A percentile compares a stretch with the other conserved stretches of the same genome.
phyloP scores from a whole-genome alignment of 1,140 invertebrate genomes.

The Bombyx mandarina region DNA sequence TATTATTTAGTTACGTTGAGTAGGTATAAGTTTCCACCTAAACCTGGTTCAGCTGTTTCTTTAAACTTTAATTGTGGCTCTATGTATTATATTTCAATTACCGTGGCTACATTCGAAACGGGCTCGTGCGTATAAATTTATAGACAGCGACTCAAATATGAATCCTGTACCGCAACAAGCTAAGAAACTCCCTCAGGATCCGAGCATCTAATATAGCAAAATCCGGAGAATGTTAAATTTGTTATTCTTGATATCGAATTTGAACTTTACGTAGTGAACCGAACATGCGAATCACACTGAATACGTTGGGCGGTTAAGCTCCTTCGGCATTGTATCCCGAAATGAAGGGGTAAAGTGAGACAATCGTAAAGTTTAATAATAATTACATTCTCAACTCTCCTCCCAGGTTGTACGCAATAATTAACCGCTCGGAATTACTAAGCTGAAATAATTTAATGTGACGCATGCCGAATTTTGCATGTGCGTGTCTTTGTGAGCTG shows the following conservation, averaged over 20 bases:
- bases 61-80: no score
- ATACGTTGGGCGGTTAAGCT: no score
- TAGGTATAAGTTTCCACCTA: no score
- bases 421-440: slow-evolving; percentile 70
- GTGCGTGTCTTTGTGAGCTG: no score
- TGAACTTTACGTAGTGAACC: no score
- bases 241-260: no score
- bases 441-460: slow-evolving; percentile 70
- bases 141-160: slow-evolving; percentile 58
- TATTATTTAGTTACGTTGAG: no score
- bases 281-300: no score
- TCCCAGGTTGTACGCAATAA: slow-evolving; percentile 66
- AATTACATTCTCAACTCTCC: slow-evolving; percentile 70
- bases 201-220: slow-evolving; percentile 30
- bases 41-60: no score
- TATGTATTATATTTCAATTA: slow-evolving; percentile 16
- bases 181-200: slow-evolving; percentile 66
- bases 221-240: slow-evolving; percentile 5
- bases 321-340: slow-evolving; percentile 2
- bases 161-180: slow-evolving; percentile 59
- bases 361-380: slow-evolving; percentile 72
- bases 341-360: slow-evolving; percentile 68
- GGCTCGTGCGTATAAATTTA: slow-evolving; percentile 35
- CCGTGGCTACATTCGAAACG: slow-evolving; percentile 10
- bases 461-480: slow-evolving; percentile 47